Evolutionary conservation across 2,113 vertebrate species (phyloP), one percentile per base, ranked within the genome.

Genomic region (Silurus asotus): DNA sequence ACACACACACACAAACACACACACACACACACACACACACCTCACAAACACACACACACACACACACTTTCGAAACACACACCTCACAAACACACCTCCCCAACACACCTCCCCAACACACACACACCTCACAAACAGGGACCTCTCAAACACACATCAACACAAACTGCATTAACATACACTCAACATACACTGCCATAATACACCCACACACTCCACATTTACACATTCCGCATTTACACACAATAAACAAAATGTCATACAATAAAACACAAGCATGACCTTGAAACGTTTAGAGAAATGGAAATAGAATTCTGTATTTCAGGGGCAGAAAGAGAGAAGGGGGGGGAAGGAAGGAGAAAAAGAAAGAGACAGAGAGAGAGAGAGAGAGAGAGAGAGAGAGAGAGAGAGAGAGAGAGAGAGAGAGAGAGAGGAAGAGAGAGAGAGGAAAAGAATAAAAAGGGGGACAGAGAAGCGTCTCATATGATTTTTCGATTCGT

Each of bases 401-500:
- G n/a, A 67, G 64, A 51, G 17, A 2, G 45, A 59, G 48, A 80
- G 37, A 62, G 6, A 80, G 62, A 19, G 28, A 45, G 6, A 20
- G 14, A 78, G 11, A 45, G 28, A 72, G 15, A 59, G 0, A 58
- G 76, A 9, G 25, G 51, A 25, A 80, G 4, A 53, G 37, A 80
- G 4, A 53, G 37, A 56, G 4, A 53, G 23, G 37, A 6, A 83
- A 13, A 82, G n/a, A 58, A 17, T 77, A 58, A 51, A 45, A 78
- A 8, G 19, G 62, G n/a, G 19, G 10, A 15, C 4, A 5, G 7
- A n/a, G 6, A 55, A 13, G 25, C 19, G 14, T 82, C 78, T 69
- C 80, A 85, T 67, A 82, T 28, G 67, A 89, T 76, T 81, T 5
- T 65, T 84, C 37, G 37, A 37, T 37, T 37, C 37, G 37, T 81